Evolutionary conservation across 2,888 invertebrate species (phyloP).

Genomic region (Oithona nana): DNA sequence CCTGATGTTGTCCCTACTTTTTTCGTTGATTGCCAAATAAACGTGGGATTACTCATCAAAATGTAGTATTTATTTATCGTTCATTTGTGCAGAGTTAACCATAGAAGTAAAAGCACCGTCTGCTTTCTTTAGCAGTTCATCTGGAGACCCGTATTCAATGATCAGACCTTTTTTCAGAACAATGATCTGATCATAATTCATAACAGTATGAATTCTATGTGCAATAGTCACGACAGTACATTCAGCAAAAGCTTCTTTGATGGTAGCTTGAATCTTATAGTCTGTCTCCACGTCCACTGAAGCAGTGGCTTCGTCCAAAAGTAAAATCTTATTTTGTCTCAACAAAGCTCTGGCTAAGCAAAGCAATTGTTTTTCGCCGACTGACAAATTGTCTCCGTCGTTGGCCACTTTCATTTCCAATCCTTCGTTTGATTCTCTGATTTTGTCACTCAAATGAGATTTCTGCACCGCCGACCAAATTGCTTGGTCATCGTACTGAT

Average conservation of each 20-base stretch:
- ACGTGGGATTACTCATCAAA: too few species aligned
- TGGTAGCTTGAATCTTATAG: constrained; percentile 47
- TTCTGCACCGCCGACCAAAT: constrained; percentile 33
- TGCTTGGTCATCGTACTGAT: constrained; percentile 26
- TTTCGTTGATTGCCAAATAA: too few species aligned
- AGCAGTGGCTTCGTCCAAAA: constrained; percentile 81
- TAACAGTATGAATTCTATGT: constrained; percentile 75
- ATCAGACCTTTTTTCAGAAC: constrained; percentile 25
- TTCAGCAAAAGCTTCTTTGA: constrained; percentile 59
- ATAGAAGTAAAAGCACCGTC: constrained; percentile 25
- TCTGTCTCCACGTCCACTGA: constrained; percentile 52
- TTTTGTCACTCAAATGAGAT: constrained; percentile 28
- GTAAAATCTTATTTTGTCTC: constrained; percentile 57
- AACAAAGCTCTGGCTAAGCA: constrained; percentile 75
- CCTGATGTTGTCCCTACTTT: too few species aligned
- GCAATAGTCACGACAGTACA: constrained; percentile 82
- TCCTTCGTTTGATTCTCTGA: constrained; percentile 35
- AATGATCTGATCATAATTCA: constrained; percentile 48
- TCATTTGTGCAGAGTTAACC: constrained; percentile 19
- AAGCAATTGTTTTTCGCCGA: constrained; percentile 72
- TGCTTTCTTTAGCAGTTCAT: constrained; percentile 24
- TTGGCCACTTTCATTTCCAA: constrained; percentile 42
- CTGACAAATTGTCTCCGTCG: constrained; percentile 61
- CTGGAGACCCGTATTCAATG: constrained; percentile 27
- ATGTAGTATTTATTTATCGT: not conserved